Conservation (phyloP, 1,140 invertebrate genomes). For the Meteorus sp. region DNA sequence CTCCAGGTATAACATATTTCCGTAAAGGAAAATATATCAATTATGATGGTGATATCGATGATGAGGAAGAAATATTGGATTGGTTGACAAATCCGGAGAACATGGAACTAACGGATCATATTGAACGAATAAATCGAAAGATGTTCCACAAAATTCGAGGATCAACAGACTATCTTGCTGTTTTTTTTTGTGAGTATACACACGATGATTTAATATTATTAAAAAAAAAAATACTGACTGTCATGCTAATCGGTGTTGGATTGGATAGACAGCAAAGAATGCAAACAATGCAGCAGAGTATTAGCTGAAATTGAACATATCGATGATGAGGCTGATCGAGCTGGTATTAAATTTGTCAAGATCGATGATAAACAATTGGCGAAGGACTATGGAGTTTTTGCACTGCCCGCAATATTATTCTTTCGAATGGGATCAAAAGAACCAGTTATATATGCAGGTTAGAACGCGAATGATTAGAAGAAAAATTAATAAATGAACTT, state of each 20-base stretch:
- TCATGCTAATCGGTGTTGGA: slow-evolving; percentile 23
- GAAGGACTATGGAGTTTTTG: slow-evolving; percentile 85
- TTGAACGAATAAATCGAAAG: slow-evolving; percentile 89
- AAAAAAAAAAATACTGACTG: slow-evolving; percentile 4
- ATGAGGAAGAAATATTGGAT: slow-evolving; percentile 91
- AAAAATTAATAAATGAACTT: not conserved
- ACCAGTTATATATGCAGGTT: slow-evolving; percentile 91
- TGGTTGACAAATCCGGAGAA: slow-evolving; percentile 93
- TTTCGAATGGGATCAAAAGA: slow-evolving; percentile 87
- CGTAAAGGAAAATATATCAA: slow-evolving; percentile 88
- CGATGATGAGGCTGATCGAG: slow-evolving; percentile 89
- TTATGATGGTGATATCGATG: slow-evolving; percentile 90
- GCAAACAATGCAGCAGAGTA: slow-evolving; percentile 89
- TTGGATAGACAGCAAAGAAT: slow-evolving; percentile 87
- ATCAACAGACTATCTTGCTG: slow-evolving; percentile 88
- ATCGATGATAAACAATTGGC: slow-evolving; percentile 86
- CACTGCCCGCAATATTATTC: slow-evolving; percentile 85
- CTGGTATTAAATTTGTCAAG: slow-evolving; percentile 92
- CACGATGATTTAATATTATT: slow-evolving; percentile 7
- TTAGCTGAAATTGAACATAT: slow-evolving; percentile 89
- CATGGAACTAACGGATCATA: slow-evolving; percentile 92
- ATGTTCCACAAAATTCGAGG: slow-evolving; percentile 93
- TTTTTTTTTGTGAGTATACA: slow-evolving; percentile 86
- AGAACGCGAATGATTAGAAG: slow-evolving; percentile 1
- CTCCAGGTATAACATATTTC: slow-evolving; percentile 89